Base-by-base conservation (phyloP, 2,113 vertebrate genomes). In the Alexandromys fortis region DNA sequence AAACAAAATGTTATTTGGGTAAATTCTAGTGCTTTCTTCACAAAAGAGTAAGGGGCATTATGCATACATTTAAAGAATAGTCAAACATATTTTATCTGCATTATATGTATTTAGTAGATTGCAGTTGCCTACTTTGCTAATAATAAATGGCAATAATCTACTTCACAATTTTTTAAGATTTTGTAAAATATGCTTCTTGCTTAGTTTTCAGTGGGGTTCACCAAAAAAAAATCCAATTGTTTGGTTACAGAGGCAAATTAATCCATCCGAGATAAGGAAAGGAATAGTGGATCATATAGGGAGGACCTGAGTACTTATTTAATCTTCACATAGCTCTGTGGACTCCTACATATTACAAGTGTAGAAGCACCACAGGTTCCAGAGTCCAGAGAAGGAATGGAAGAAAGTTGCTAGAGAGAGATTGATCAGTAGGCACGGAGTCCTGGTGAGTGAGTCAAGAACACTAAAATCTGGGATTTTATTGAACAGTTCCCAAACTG, bases 101-200 rank as follows among this genome's bases (percentile, higher is more conserved):
- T 63, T 93, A 11, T 58, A 2, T 58, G 33, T 33, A 38, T 67
- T 90, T n/a, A 79, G 28, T 73, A 47, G 17, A 49, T 72, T 72
- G 3, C 5, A 72, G 7, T 1, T 45, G 2, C 8, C 10, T 55
- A 75, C 68, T 58, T 75, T 76, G 38, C 9, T 68, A 35, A 22
- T 35, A 75, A 58, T 87, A 91, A 87, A 85, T 78, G 47, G 4
- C 24, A 68, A 38, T 91, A 67, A 65, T 95, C 63, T 33, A 49
- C 19, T 21, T 17, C 1, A 63, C 17, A 85, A 78, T 68, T 49
- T 49, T 70, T 68, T 58, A 24, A 38, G 10, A 65, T 45, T 55
- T 38, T 21, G 58, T 79, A 73, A 13, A 72, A 13, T 67, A 6
- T 87, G 16, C 38, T 75, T 24, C 22, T 73, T 55, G 8, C 28